These are phyloP conservation scores for Monochamus alternatus DNA, from an alignment of 2,888 invertebrate genomes.

Conservation along the genomic window DNA sequence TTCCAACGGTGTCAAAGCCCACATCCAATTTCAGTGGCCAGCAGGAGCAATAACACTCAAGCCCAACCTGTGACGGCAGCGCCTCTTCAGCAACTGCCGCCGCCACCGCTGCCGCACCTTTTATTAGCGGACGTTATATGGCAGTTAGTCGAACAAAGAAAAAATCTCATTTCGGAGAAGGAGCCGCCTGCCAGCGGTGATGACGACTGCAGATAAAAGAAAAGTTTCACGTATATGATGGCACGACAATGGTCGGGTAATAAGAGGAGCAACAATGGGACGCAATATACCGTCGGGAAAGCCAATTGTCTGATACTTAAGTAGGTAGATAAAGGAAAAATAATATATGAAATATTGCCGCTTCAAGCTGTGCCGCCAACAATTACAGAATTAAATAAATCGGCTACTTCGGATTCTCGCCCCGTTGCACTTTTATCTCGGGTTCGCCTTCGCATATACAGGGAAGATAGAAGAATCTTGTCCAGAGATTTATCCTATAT, in stretches of 20 bases:
- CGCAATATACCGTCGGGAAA: constrained; percentile 66
- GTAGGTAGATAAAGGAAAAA: constrained; percentile 62
- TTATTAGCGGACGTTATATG: constrained; percentile 67
- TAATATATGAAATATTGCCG: constrained; percentile 57
- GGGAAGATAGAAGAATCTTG: too few species aligned
- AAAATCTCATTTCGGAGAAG: constrained; percentile 68
- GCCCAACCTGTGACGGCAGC: constrained; percentile 61
- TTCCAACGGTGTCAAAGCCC: constrained; percentile 29
- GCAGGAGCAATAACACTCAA: constrained; percentile 60
- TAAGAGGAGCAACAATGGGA: constrained; percentile 67
- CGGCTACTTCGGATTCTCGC: constrained; percentile 29
- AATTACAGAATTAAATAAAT: constrained; percentile 40
- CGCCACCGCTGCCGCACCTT: constrained; percentile 57
- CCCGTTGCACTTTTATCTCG: constrained; percentile 15
- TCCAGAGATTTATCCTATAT: too few species aligned
- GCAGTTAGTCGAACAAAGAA: constrained; percentile 67
- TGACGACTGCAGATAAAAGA: constrained; percentile 68
- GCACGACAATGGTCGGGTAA: constrained; percentile 66
- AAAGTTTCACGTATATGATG: constrained; percentile 67
- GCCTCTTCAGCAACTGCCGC: constrained; percentile 44
- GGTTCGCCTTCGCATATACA: background rate
- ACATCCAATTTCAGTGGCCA: constrained; percentile 37
- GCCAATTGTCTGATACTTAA: constrained; percentile 67
- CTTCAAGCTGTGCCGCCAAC: constrained; percentile 46
- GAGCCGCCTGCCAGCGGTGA: constrained; percentile 55